Percentiles rank a stretch among this genome's conserved stretches.
These are phyloP conservation scores for Cirrhinus molitorella DNA, from an alignment of 2,797 vertebrate species.

Conservation along the genomic window DNA sequence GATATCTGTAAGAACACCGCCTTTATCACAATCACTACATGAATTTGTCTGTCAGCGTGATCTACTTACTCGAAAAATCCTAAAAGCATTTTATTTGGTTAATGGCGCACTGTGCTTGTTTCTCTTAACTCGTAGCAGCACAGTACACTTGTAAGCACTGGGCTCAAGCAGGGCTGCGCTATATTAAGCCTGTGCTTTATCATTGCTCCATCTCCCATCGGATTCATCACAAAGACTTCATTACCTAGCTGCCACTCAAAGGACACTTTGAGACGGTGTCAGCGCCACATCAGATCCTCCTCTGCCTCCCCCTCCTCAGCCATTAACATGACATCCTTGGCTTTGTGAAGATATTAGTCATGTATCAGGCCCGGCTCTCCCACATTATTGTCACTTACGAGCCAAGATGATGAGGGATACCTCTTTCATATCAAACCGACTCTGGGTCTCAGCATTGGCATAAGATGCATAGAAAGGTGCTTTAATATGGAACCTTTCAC, in stretches of 20 bases:
- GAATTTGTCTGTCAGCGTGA: not conserved
- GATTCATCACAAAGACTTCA: constrained; percentile 60
- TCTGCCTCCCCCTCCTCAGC: constrained; percentile 37
- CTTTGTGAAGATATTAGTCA: constrained; percentile 56
- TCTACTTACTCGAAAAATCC: not conserved
- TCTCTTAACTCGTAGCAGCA: not conserved
- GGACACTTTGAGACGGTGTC: constrained; percentile 40
- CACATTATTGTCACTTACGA: constrained; percentile 55
- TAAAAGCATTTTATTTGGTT: constrained; percentile 13
- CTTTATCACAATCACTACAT: not conserved
- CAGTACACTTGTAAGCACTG: constrained; percentile 8
- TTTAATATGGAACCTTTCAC: not conserved
- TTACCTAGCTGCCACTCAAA: constrained; percentile 59
- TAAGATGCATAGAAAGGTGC: not conserved
- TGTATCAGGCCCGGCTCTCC: constrained; percentile 45
- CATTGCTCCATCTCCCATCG: constrained; percentile 50
- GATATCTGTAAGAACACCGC: not conserved
- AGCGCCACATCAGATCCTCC: constrained; percentile 17
- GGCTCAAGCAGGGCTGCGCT: constrained; percentile 7
- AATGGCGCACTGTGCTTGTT: not conserved
- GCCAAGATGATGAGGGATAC: constrained; percentile 16
- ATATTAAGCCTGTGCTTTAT: constrained; percentile 44
- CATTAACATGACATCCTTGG: constrained; percentile 55
- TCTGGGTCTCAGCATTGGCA: not conserved
- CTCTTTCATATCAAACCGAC: constrained; percentile 9